A percentile compares a stretch with the other conserved stretches of the same genome.
These are phyloP conservation scores for Sebastes glaucus DNA, from an alignment of 2,797 vertebrate genomes.

Conservation along the genomic window DNA sequence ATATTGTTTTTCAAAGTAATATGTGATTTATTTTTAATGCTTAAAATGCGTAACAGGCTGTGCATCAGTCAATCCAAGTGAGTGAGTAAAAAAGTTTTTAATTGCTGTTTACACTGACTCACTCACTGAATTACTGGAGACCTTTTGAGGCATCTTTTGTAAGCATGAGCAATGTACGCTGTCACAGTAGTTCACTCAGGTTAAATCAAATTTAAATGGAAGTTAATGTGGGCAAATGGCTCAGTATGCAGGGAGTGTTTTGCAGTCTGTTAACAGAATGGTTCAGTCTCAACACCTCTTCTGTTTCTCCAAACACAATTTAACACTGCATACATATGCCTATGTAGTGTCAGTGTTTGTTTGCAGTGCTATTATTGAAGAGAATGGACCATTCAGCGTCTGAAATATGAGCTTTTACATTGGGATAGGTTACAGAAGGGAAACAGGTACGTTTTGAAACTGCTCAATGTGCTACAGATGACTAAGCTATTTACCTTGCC, in stretches of 20 bases:
- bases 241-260: conserved; percentile 1
- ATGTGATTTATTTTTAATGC: background rate
- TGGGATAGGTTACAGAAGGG: too few relatives aligned
- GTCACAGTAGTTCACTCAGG: conserved; percentile 16
- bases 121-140: background rate
- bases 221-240: background rate
- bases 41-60: background rate
- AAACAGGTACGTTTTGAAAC: background rate
- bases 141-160: background rate
- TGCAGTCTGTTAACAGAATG: conserved; percentile 6
- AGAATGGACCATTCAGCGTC: background rate
- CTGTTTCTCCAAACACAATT: conserved; percentile 1
- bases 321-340: background rate
- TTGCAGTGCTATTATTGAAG: background rate
- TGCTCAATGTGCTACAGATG: background rate
- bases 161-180: conserved; percentile 14
- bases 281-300: background rate
- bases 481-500: background rate
- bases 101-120: conserved; percentile 24
- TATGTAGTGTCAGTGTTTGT: background rate
- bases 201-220: conserved; percentile 9
- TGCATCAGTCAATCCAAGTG: background rate
- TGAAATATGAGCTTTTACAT: background rate
- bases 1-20: background rate
- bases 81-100: conserved; percentile 15